Base-by-base conservation (phyloP, 2,113 vertebrate species). In the Astur gentilis region DNA sequence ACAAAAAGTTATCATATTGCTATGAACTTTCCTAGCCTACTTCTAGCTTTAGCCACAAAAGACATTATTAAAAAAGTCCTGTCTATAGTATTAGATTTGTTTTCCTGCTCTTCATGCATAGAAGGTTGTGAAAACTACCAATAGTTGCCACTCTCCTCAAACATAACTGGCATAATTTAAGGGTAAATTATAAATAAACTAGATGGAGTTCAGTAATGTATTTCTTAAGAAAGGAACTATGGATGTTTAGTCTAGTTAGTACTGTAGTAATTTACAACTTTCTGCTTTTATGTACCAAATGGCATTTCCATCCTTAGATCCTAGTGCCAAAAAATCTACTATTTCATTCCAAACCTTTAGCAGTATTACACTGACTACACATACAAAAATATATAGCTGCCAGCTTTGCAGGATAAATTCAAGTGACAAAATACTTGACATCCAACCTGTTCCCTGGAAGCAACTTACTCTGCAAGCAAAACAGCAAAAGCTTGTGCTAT, bases 221-320 rank as follows among this genome's bases (percentile, higher is more conserved):
- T 83, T 88, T 95, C 67, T 78, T 85, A 89, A 75, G 54, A 69
- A 79, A 96, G 83, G 25, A 95, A 34, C 13, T 57, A 34, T 8
- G 66, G 52, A 16, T 65, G 32, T 95, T 96, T 87, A 87, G 49
- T 92, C 83, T 90, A 71, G 18, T 64, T 91, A 89, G 23, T 38
- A 85, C 75, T 61, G 25, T 19, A 67, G 91, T 61, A 94, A 96
- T 76, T 96, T 75, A 86, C 62, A 94, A n/a, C 81, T 77, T 93
- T 88, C 91, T 64, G 60, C 69, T 94, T 84, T 95, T 79, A 92
- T 32, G 45, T 76, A 82, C 52, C 44, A 84, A 87, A 94, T n/a
- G 45, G 36, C 22, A 93, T 80, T 94, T 93, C 52, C 49, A 89
- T 65, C 22, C 54, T 91, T 85, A 94, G 70, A 95, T 82, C 62